These are phyloP conservation scores for Drosophila athabasca DNA, from an alignment of 1,140 invertebrate genomes.

Conservation along the genomic window DNA sequence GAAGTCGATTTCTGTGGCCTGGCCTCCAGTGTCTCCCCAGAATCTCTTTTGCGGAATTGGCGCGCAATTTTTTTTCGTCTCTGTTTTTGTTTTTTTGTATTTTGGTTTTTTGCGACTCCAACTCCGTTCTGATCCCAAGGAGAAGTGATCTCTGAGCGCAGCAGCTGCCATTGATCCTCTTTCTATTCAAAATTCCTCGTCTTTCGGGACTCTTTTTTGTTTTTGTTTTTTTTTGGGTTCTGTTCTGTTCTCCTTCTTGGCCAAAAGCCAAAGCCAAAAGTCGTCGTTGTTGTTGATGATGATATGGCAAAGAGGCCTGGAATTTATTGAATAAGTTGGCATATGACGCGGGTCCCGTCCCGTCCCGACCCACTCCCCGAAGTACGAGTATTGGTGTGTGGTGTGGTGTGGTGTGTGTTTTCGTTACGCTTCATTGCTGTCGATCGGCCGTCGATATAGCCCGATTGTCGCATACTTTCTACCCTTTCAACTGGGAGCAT, in stretches of 20 bases:
- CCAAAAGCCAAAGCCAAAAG: constrained; percentile 27
- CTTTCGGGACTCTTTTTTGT: constrained; percentile 9
- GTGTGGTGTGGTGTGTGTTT: constrained; percentile 46
- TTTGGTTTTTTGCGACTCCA: constrained; percentile 2
- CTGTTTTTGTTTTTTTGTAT: background rate
- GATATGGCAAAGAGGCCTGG: constrained; percentile 35
- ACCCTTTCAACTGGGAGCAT: constrained; percentile 9
- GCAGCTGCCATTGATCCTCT: constrained; percentile 51
- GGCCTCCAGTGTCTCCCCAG: constrained; percentile 40
- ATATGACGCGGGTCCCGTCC: constrained; percentile 32
- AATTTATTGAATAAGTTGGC: constrained; percentile 61
- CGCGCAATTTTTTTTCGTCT: constrained; percentile 53
- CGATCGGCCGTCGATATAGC: constrained; percentile 37
- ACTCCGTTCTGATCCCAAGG: constrained; percentile 18
- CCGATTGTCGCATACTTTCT: constrained; percentile 58
- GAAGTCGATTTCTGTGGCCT: constrained; percentile 62
- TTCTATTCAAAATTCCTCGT: constrained; percentile 56
- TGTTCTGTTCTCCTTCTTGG: constrained; percentile 19
- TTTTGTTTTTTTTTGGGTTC: constrained; percentile 28
- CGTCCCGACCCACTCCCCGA: constrained; percentile 7
- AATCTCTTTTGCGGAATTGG: constrained; percentile 68
- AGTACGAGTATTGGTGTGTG: constrained; percentile 14
- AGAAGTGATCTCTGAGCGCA: constrained; percentile 22
- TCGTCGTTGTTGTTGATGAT: constrained; percentile 37
- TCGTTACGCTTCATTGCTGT: constrained; percentile 74